Conservation (phyloP, 2,797 vertebrate genomes). For the Lerista edwardsae region DNA sequence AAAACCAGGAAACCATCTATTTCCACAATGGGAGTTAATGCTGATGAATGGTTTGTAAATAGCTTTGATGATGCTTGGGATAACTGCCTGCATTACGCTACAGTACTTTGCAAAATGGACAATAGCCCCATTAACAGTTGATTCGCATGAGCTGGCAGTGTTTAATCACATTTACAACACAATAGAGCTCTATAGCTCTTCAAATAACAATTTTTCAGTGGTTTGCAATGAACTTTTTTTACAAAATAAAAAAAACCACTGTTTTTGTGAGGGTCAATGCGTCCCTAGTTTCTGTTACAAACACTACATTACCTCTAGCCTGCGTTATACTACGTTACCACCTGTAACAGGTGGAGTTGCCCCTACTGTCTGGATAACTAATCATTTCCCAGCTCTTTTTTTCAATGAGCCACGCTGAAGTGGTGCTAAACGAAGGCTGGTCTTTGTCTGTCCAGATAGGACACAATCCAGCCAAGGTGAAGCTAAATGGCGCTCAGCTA, state of each 20-base stretch:
- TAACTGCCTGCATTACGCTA: constrained; percentile 47
- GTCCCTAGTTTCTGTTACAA: neutral
- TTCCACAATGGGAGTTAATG: constrained; percentile 62
- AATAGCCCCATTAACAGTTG: constrained; percentile 59
- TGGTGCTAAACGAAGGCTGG: neutral
- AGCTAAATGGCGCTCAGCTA: too few relatives aligned
- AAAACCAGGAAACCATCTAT: constrained; percentile 46
- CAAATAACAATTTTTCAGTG: constrained; percentile 40
- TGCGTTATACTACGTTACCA: too few relatives aligned
- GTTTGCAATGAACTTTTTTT: constrained; percentile 33
- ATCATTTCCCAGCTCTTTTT: neutral
- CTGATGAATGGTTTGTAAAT: constrained; percentile 61
- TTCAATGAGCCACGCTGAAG: neutral
- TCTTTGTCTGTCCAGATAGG: neutral
- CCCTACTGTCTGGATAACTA: neutral
- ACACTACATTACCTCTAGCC: neutral
- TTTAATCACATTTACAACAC: constrained; percentile 63
- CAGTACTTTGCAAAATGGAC: constrained; percentile 54
- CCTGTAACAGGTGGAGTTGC: neutral
- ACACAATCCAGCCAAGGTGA: neutral
- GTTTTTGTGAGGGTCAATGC: constrained; percentile 38
- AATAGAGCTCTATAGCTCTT: constrained; percentile 51
- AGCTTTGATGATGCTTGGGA: constrained; percentile 53
- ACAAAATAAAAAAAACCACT: constrained; percentile 4
- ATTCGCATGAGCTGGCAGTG: constrained; percentile 56